Evolutionary conservation across 2,113 vertebrate species (phyloP), one percentile per base, ranked within the genome.

Genomic region (Glaucidium brasilianum): DNA sequence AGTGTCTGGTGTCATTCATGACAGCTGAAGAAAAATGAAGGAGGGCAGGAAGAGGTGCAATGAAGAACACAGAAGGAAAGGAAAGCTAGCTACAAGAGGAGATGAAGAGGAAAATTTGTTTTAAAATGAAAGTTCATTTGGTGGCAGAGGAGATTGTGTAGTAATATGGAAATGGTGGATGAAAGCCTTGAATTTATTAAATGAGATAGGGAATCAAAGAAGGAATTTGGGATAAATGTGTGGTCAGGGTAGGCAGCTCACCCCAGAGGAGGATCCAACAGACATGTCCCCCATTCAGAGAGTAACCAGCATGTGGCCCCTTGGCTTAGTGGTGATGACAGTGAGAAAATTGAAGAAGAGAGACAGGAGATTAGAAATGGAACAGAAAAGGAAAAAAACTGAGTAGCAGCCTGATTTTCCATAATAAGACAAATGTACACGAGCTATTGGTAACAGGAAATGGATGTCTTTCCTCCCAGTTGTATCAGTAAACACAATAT

Each of bases 1-100:
- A 1, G 27, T 17, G 8, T 20, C 37, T 63, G 19, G 3, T 30
- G n/a, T 55, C 62, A 52, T 18, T 35, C 2, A 0, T 19, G 49
- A 29, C 25, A 55, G 16, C 13, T 41, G 62, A 79, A 32, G n/a
- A 23, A 58, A 80, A 91, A 62, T 6, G 27, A 30, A 82, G 35
- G 41, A 58, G 10, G 29, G 32, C 14, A 32, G 55, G 17, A 72
- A 72, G 13, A 71, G 4, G 19, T 30, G 15, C 6, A 41, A 5
- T 13, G 7, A 29, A 68, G 69, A 83, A 35, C 7, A 52, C 2
- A 12, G n/a, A 71, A 56, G 7, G 26, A 29, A 71, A 83, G 15
- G 30, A 12, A 88, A 82, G 8, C 5, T n/a, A 88, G 7, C 6
- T 56, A 25, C 6, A 73, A 53, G 35, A 55, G 4, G 11, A 67